Evolutionary conservation across 1,140 invertebrate species (phyloP).

Genomic region (Teleopsis dalmanni): DNA sequence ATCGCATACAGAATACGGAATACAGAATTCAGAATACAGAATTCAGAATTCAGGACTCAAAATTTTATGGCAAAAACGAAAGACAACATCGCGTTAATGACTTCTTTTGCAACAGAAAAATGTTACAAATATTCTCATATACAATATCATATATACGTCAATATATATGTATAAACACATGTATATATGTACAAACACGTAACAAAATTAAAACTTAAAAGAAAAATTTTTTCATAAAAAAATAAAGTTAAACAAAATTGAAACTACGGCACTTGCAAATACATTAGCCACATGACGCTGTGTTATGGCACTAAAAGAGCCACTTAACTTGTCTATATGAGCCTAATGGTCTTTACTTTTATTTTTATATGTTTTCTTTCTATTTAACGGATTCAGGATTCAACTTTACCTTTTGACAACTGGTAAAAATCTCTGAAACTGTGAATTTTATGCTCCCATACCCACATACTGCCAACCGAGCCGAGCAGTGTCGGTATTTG

Average conservation of each 20-base stretch:
- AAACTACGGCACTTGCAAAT: background rate
- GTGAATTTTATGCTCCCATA: too few species aligned
- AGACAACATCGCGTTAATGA: background rate
- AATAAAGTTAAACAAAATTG: background rate
- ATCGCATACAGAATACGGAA: background rate
- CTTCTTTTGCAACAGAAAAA: background rate
- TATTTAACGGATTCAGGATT: background rate
- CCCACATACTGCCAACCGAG: too few species aligned
- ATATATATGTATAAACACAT: too few species aligned
- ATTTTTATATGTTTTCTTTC: slow-evolving; percentile 2
- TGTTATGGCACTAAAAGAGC: slow-evolving; percentile 26
- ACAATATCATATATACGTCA: background rate
- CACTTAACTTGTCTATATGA: slow-evolving; percentile 44
- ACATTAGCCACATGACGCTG: slow-evolving; percentile 5
- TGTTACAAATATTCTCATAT: background rate
- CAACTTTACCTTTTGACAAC: too few species aligned
- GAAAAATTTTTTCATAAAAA: background rate
- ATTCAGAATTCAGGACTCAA: background rate
- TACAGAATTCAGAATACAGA: background rate
- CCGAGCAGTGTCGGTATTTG: too few species aligned
- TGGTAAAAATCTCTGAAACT: too few species aligned
- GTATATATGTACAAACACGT: too few species aligned
- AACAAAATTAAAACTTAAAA: background rate
- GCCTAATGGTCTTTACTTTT: slow-evolving; percentile 43
- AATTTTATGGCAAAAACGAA: background rate